These are phyloP conservation scores for Drosophila macrothrix DNA, from an alignment of 2,888 invertebrate species.

Conservation along the genomic window DNA sequence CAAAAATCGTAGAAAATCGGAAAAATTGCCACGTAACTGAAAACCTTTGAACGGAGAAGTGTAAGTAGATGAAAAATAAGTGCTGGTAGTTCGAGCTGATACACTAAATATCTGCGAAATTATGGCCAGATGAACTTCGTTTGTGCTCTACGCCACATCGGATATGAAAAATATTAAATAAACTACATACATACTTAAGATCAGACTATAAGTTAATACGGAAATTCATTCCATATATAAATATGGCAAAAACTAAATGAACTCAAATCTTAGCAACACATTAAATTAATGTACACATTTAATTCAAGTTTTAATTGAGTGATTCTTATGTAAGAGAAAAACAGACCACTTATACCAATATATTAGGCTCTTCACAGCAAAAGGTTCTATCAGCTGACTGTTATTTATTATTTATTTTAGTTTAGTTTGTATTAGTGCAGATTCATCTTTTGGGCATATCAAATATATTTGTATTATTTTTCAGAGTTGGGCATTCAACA, in stretches of 20 bases:
- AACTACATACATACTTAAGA: background rate
- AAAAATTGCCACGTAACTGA: constrained; percentile 67
- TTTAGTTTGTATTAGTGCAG: background rate
- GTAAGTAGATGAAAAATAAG: constrained; percentile 3
- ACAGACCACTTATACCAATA: background rate
- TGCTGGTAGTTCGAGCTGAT: constrained; percentile 5
- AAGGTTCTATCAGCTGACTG: background rate
- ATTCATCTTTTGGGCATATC: background rate
- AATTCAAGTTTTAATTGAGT: background rate
- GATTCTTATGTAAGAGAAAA: background rate
- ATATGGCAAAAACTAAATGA: background rate
- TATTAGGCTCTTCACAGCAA: too few relatives aligned
- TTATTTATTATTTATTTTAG: background rate
- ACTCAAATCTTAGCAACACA: background rate
- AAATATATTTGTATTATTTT: background rate
- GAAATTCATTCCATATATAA: too few relatives aligned
- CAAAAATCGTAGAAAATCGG: constrained; percentile 54
- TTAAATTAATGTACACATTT: background rate
- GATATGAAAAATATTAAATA: too few relatives aligned
- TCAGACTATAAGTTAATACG: background rate
- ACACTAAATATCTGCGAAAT: background rate
- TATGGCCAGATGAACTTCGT: constrained; percentile 10
- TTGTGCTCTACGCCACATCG: background rate
- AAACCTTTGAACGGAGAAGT: constrained; percentile 9
- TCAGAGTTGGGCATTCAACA: constrained; percentile 12